Base-by-base conservation (phyloP, 2,113 vertebrate genomes). In the Notiomystis cincta region DNA sequence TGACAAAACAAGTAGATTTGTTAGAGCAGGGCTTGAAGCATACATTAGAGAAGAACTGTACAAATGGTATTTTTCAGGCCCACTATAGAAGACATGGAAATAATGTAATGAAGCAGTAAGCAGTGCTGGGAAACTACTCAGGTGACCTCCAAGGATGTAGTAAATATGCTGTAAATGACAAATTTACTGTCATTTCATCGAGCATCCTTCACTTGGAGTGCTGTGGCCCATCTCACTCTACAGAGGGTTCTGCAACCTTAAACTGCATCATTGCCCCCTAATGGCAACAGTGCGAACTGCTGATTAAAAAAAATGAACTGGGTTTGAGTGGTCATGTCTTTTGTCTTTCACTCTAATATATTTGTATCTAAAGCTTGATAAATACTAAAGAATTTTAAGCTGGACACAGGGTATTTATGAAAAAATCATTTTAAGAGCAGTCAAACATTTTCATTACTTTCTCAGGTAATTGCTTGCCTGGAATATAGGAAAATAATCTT, bases 241-340 rank as follows among this genome's bases (percentile, higher is more conserved):
- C 51, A 28, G 15, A 64, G 10, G 25, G 27, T 82, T 95, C 88
- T 69, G 47, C 57, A 75, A 13, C 25, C 56, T 44, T 93, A 88
- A 95, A 54, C 47, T 58, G 80, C 69, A 45, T 67, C 66, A 45
- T 73, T 95, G 97, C 96, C 94, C 98, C 92, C 97, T 97, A 56
- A 71, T 85, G 97, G 96, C 73, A 88, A 69, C 60, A 90, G 33
- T 64, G 62, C 28, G 95, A 71, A 78, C n/a, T 4, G n/a, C 42
- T 1, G 0, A 8, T 42, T 62, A 2, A 73, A 56, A 56, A 76
- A 33, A 18, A 21, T n/a, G 2, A 50, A 2, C 11, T 50, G 13
- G 0, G 78, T 91, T 40, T 79, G 53, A 50, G 35, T 50, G 9
- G 25, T 6, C 20, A 0, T n/a, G 20, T 61, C 35, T 77, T 84